Evolutionary conservation across 2,113 vertebrate species (phyloP).

Genomic region (Mobula hypostoma): DNA sequence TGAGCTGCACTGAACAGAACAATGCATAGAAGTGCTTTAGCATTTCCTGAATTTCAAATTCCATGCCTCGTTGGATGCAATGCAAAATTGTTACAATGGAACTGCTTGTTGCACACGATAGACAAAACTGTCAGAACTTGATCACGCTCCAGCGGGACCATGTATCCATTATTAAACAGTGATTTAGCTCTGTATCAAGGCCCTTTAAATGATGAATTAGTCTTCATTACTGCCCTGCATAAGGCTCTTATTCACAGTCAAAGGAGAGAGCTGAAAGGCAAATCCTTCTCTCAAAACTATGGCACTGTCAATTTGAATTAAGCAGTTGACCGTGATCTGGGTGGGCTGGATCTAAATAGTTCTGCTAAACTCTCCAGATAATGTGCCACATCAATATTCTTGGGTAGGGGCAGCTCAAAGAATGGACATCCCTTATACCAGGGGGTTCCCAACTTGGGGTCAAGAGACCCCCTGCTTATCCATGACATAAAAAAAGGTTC

Average conservation of each 20-base stretch:
- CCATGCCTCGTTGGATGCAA: background rate
- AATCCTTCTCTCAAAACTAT: background rate
- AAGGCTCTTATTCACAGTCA: background rate
- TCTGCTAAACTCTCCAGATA: background rate
- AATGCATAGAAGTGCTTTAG: slow-evolving; percentile 2
- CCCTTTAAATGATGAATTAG: background rate
- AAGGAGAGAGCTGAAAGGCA: background rate
- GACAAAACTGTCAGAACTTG: background rate
- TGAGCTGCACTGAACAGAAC: background rate
- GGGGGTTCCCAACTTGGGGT: too few species aligned
- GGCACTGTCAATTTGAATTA: background rate
- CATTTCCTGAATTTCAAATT: slow-evolving; percentile 20
- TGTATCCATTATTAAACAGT: slow-evolving; percentile 12
- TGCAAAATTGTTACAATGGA: slow-evolving; percentile 15
- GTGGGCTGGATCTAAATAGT: background rate
- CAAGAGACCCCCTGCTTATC: too few species aligned
- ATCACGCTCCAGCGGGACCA: background rate
- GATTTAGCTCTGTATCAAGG: background rate
- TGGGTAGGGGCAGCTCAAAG: background rate
- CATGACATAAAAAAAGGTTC: too few species aligned
- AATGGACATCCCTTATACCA: background rate
- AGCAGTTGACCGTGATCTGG: background rate
- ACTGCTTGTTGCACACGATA: background rate
- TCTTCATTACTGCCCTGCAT: background rate
- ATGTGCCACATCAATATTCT: background rate